phyloP scores from a whole-genome alignment of 2,113 vertebrate genomes.

The Ibidorhyncha struthersii region DNA sequence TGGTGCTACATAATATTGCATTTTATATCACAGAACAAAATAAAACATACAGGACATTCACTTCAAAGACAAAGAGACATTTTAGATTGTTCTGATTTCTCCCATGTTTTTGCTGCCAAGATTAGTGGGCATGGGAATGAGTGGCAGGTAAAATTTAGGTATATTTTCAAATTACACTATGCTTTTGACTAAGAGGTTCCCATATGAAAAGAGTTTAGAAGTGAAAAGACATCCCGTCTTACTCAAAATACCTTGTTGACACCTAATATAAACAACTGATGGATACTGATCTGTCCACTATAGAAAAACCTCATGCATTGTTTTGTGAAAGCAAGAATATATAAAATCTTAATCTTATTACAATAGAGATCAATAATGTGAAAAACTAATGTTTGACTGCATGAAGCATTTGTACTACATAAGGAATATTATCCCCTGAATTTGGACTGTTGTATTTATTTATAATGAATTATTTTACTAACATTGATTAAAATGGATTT shows the following conservation, averaged over 20 bases:
- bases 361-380: neutral
- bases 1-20: neutral
- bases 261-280: neutral
- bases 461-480: neutral
- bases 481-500: neutral
- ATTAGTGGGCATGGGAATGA: neutral
- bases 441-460: neutral
- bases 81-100: neutral
- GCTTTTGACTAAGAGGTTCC: neutral
- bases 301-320: neutral
- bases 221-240: neutral
- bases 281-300: neutral
- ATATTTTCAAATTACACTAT: neutral
- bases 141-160: neutral
- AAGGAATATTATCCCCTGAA: neutral
- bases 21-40: neutral
- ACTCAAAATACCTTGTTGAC: neutral
- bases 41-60: neutral
- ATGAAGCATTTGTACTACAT: neutral
- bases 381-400: neutral
- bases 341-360: neutral
- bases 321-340: neutral
- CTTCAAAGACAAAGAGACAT: neutral
- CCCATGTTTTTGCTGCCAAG: neutral
- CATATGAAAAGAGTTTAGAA: neutral